Percentiles rank a stretch among this genome's conserved stretches.
Conservation (phyloP, 2,888 invertebrate genomes). For the Spodoptera exigua region DNA sequence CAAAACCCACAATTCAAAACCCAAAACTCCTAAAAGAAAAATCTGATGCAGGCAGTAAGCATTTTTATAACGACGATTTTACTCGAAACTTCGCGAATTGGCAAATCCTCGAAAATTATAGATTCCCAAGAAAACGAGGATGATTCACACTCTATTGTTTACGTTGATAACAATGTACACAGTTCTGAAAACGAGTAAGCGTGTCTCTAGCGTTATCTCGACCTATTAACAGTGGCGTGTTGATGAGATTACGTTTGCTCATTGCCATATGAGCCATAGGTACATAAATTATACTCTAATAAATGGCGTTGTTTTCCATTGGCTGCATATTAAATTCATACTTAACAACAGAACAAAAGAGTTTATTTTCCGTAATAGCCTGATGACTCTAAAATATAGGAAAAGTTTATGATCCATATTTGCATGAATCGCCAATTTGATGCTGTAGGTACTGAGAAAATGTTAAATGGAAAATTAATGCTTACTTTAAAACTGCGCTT, state of each 20-base stretch:
- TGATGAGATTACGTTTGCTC: constrained; percentile 28
- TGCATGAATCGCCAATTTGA: too few relatives aligned
- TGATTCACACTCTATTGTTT: constrained; percentile 18
- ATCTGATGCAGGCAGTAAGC: too few relatives aligned
- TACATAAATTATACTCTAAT: constrained; percentile 28
- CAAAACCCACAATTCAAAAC: too few relatives aligned
- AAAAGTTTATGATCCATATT: too few relatives aligned
- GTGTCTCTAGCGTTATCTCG: constrained; percentile 35
- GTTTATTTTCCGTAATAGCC: too few relatives aligned
- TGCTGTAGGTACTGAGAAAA: too few relatives aligned
- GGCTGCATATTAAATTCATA: background rate
- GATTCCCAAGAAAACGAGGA: constrained; percentile 3
- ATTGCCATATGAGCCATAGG: constrained; percentile 21
- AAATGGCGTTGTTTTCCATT: constrained; percentile 34
- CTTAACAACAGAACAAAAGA: too few relatives aligned
- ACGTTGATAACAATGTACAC: background rate
- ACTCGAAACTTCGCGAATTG: constrained; percentile 3
- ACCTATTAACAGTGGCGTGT: constrained; percentile 20
- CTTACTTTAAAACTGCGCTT: too few relatives aligned
- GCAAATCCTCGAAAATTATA: constrained; percentile 3
- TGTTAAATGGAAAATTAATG: too few relatives aligned
- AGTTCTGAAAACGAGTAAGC: constrained; percentile 31
- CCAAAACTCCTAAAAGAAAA: too few relatives aligned
- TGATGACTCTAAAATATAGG: too few relatives aligned
- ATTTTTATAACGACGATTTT: background rate